Conservation (phyloP, 2,888 invertebrate species). For the Leucoma salicis region DNA sequence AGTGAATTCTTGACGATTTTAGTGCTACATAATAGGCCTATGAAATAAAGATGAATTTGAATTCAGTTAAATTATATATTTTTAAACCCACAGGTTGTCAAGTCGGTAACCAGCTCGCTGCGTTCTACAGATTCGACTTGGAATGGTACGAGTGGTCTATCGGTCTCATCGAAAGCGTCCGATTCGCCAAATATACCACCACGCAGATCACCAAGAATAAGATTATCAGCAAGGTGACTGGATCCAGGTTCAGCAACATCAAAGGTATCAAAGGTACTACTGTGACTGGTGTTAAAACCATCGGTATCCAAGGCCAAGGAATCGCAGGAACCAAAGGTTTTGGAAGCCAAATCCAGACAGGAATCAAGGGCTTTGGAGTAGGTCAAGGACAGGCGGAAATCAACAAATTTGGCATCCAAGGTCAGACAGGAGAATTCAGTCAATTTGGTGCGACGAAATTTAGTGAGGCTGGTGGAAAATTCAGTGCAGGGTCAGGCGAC, state of each 20-base stretch:
- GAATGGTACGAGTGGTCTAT: constrained; percentile 82
- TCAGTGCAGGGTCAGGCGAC: constrained; percentile 32
- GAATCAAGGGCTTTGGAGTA: constrained; percentile 8
- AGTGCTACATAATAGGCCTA: too few species aligned
- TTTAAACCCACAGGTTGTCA: constrained; percentile 69
- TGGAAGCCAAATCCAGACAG: constrained; percentile 10
- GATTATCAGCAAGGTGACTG: constrained; percentile 40
- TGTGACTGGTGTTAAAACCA: constrained; percentile 1
- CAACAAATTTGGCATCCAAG: constrained; percentile 21
- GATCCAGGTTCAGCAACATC: constrained; percentile 28
- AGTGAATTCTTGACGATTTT: too few species aligned
- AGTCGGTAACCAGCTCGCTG: constrained; percentile 77
- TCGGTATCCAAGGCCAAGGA: constrained; percentile 7
- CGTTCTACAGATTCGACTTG: constrained; percentile 83
- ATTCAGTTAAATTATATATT: not conserved
- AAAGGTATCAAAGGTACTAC: constrained; percentile 13
- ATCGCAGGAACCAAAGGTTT: constrained; percentile 1
- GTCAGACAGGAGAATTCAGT: constrained; percentile 35
- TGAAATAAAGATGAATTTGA: too few species aligned
- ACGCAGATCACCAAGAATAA: constrained; percentile 45
- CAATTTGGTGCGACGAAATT: constrained; percentile 29
- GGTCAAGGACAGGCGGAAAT: constrained; percentile 8
- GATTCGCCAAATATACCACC: constrained; percentile 57
- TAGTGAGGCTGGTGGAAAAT: constrained; percentile 26
- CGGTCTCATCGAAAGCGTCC: constrained; percentile 62